phyloP scores from a whole-genome alignment of 2,888 invertebrate genomes.

The Parnassius smintheus region DNA sequence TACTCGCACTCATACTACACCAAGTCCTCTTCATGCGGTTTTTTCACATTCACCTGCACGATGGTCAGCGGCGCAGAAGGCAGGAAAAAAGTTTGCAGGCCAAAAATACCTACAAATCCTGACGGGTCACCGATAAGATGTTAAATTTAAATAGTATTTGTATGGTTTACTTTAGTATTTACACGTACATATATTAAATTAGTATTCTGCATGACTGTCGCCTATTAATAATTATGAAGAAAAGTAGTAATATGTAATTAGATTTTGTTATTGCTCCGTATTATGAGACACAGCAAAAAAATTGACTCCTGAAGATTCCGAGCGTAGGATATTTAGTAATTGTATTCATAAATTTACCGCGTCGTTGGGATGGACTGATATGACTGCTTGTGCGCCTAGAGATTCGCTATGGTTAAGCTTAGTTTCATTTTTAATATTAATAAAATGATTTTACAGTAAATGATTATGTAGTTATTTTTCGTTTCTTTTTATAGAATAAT shows the following conservation, averaged over 20 bases:
- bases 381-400: too few relatives aligned
- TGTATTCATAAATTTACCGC: too few relatives aligned
- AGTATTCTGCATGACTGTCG: conserved; percentile 13
- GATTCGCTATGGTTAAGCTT: too few relatives aligned
- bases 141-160: conserved; percentile 34
- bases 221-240: not conserved
- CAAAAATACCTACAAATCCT: conserved; percentile 88
- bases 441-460: too few relatives aligned
- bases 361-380: too few relatives aligned
- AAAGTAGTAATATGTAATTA: not conserved
- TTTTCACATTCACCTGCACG: conserved; percentile 92
- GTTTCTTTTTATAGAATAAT: too few relatives aligned
- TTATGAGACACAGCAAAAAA: too few relatives aligned
- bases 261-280: too few relatives aligned
- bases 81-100: conserved; percentile 90
- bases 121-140: conserved; percentile 87
- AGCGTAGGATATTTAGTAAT: too few relatives aligned
- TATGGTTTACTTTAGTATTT: not conserved
- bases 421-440: too few relatives aligned
- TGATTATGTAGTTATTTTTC: too few relatives aligned
- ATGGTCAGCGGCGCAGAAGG: conserved; percentile 89
- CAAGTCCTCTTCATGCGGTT: conserved; percentile 92
- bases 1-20: conserved; percentile 91
- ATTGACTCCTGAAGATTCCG: too few relatives aligned
- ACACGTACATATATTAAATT: conserved; percentile 1